Percentiles rank a stretch among this genome's conserved stretches.
These are phyloP conservation scores for Burhinus oedicnemus DNA, from an alignment of 2,113 vertebrate species.

Conservation along the genomic window DNA sequence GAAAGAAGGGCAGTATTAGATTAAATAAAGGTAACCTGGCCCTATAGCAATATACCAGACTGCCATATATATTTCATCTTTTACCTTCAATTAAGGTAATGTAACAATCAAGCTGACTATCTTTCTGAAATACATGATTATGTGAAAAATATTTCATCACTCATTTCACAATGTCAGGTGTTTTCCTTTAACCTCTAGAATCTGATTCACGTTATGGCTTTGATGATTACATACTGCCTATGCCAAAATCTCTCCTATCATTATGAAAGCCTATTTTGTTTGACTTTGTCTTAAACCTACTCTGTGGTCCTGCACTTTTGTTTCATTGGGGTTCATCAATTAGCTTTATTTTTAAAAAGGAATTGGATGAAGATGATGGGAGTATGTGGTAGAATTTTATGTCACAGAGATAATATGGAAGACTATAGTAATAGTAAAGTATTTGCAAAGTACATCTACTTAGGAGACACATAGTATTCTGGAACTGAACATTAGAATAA, in stretches of 20 bases:
- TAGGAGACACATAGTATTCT: not conserved
- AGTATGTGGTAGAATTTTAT: not conserved
- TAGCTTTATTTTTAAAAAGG: not conserved
- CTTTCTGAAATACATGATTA: not conserved
- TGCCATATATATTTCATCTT: not conserved
- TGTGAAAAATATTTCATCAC: constrained; percentile 2
- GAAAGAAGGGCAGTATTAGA: not conserved
- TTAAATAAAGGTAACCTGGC: not conserved
- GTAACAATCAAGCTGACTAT: not conserved
- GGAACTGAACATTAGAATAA: not conserved
- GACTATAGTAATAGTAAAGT: not conserved
- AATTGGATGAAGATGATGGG: not conserved
- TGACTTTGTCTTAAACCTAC: constrained; percentile 26
- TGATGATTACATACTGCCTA: constrained; percentile 34
- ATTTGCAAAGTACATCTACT: not conserved
- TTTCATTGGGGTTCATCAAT: not conserved
- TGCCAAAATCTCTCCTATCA: constrained; percentile 31
- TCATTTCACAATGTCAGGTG: not conserved
- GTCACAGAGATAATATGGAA: not conserved
- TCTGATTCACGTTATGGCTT: not conserved
- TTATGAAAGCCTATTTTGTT: not conserved
- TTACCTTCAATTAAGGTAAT: constrained; percentile 41
- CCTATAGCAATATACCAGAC: not conserved
- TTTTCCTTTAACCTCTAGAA: constrained; percentile 31
- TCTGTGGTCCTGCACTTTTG: not conserved